Percentiles rank a stretch among this genome's conserved stretches.
Conservation (phyloP, 2,888 invertebrate genomes). For the Cephus runcator region DNA sequence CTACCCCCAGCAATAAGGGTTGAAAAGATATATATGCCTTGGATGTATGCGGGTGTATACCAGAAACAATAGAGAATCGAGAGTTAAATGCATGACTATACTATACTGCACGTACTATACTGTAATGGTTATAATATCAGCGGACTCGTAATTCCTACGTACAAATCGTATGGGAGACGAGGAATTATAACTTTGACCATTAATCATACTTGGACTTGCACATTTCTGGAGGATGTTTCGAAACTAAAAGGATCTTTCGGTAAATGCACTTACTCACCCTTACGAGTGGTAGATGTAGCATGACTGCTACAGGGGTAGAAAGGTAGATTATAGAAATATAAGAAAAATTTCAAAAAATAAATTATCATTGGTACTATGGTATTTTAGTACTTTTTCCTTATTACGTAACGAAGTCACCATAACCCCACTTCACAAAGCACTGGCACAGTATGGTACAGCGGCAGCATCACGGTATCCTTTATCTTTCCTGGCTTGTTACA, state of each 20-base stretch:
- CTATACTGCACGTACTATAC: not conserved
- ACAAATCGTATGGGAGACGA: not conserved
- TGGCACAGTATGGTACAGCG: not conserved
- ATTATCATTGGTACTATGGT: not conserved
- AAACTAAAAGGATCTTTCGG: not conserved
- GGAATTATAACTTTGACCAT: not conserved
- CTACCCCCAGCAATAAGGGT: constrained; percentile 65
- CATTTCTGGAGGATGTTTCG: not conserved
- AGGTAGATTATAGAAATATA: not conserved
- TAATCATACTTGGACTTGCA: not conserved
- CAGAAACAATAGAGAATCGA: constrained; percentile 61
- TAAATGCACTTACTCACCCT: not conserved
- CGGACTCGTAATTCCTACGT: not conserved
- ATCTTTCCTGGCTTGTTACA: constrained; percentile 29
- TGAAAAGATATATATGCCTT: constrained; percentile 62
- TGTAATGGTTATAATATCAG: not conserved
- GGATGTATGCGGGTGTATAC: constrained; percentile 61
- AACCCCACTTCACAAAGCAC: not conserved
- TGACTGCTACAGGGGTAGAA: not conserved
- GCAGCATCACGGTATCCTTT: constrained; percentile 1
- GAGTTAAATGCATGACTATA: constrained; percentile 27
- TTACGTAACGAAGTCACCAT: not conserved
- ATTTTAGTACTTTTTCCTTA: not conserved
- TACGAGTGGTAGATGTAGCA: not conserved
- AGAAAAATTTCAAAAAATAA: not conserved